phyloP scores from a whole-genome alignment of 1,140 invertebrate species.

The Drosophila persimilis region DNA sequence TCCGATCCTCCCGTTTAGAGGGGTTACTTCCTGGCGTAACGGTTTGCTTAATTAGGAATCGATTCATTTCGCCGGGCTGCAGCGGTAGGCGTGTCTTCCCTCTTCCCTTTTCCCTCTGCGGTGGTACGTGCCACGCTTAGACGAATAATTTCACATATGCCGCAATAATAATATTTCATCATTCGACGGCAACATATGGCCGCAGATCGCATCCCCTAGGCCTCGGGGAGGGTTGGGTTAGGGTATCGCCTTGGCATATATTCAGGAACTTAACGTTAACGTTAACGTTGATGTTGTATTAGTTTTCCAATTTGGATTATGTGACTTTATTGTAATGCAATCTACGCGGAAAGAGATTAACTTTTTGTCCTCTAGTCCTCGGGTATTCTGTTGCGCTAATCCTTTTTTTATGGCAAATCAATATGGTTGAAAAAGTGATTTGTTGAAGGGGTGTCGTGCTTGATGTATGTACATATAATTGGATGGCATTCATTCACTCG shows the following conservation, averaged over 20 bases:
- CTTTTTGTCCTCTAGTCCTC: not conserved
- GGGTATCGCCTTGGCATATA: no score
- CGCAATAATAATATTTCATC: constrained; percentile 46
- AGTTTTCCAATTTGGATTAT: no score
- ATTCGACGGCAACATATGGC: constrained; percentile 41
- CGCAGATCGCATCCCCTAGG: not conserved
- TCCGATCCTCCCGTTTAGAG: constrained; percentile 2
- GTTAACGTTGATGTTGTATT: no score
- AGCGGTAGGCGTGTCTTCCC: constrained; percentile 30
- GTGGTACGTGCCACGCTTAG: constrained; percentile 22
- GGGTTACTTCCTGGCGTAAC: constrained; percentile 30
- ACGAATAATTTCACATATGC: constrained; percentile 63
- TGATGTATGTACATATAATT: not conserved
- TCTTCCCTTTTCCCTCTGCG: not conserved
- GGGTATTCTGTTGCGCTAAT: no score
- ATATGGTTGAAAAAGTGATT: not conserved
- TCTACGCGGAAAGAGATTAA: not conserved
- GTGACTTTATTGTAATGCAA: not conserved
- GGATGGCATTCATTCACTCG: not conserved
- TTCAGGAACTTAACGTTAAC: no score
- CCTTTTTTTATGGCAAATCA: constrained; percentile 3
- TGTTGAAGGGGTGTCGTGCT: not conserved
- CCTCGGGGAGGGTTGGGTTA: not conserved
- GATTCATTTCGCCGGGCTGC: constrained; percentile 42
- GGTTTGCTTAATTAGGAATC: constrained; percentile 66